phyloP scores from a whole-genome alignment of 2,888 invertebrate species.

The Caenorhabditis sp. region DNA sequence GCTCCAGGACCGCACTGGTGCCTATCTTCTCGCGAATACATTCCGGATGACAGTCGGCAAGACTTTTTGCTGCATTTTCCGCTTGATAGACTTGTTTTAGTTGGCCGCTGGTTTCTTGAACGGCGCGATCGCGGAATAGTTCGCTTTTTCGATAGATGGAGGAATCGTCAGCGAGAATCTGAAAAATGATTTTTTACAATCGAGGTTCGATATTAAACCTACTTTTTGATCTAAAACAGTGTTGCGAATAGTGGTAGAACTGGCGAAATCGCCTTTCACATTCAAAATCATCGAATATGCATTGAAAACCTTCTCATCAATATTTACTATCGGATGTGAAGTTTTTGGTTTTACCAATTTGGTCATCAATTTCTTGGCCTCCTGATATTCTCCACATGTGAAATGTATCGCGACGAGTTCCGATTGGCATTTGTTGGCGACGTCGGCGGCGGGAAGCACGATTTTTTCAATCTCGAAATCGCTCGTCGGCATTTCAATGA shows the following conservation, averaged over 20 bases:
- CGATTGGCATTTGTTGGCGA: conserved; percentile 39
- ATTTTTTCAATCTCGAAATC: conserved; percentile 34
- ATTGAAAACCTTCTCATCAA: conserved; percentile 23
- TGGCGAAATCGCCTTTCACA: conserved; percentile 10
- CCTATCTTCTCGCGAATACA: conserved; percentile 17
- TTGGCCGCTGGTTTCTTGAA: conserved; percentile 26
- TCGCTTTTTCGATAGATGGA: conserved; percentile 18
- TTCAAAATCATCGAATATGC: conserved; percentile 21
- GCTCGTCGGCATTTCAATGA: conserved; percentile 26
- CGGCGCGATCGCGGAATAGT: conserved; percentile 16
- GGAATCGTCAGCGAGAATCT: conserved; percentile 14
- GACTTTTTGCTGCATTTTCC: conserved; percentile 41
- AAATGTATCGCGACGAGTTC: conserved; percentile 30
- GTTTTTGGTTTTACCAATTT: conserved; percentile 9
- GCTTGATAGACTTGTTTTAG: conserved; percentile 13
- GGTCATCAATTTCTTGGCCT: conserved; percentile 13
- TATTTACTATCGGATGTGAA: conserved; percentile 10
- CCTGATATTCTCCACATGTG: conserved; percentile 23
- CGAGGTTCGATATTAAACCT: not conserved
- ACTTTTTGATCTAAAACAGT: conserved; percentile 21
- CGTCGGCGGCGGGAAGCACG: conserved; percentile 28
- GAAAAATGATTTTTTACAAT: not conserved
- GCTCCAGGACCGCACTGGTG: conserved; percentile 8
- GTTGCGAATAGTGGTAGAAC: conserved; percentile 1
- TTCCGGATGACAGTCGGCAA: conserved; percentile 30